Conservation (phyloP, 2,888 invertebrate species). For the Ischnura elegans region DNA sequence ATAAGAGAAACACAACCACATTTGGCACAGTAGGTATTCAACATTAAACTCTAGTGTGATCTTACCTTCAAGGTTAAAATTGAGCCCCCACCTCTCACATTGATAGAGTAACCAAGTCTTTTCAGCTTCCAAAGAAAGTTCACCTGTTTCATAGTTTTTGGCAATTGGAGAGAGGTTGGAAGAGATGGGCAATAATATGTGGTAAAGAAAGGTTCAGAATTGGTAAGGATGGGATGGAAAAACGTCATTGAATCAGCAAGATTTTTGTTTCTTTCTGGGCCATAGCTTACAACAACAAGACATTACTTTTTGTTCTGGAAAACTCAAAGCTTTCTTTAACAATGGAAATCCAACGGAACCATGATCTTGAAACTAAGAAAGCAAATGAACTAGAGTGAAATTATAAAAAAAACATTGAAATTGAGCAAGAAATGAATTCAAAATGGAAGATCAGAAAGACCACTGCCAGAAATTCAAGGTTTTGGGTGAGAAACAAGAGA, state of each 20-base stretch:
- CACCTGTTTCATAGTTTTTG: conserved; percentile 81
- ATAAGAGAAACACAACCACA: conserved; percentile 23
- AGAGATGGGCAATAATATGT: neutral
- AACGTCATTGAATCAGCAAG: conserved; percentile 56
- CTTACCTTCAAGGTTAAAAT: conserved; percentile 89
- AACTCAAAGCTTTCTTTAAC: conserved; percentile 19
- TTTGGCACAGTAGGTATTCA: neutral
- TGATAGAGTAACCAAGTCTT: conserved; percentile 94
- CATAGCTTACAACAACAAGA: conserved; percentile 45
- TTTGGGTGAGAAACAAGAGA: conserved; percentile 21
- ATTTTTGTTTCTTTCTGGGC: conserved; percentile 58
- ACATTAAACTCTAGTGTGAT: conserved; percentile 48
- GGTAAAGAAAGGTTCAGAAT: conserved; percentile 4
- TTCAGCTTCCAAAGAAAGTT: conserved; percentile 92
- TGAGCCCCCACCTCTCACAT: conserved; percentile 92
- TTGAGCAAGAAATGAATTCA: neutral
- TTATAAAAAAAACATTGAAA: neutral
- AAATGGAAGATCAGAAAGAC: neutral
- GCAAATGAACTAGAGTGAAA: neutral
- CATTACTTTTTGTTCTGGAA: conserved; percentile 1
- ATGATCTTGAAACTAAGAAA: neutral
- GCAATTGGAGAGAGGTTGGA: neutral
- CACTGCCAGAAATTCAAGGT: neutral
- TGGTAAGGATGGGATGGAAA: conserved; percentile 41
- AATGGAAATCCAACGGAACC: neutral